These are phyloP conservation scores for Beris morrisii DNA, from an alignment of 2,888 invertebrate species.

Conservation along the genomic window DNA sequence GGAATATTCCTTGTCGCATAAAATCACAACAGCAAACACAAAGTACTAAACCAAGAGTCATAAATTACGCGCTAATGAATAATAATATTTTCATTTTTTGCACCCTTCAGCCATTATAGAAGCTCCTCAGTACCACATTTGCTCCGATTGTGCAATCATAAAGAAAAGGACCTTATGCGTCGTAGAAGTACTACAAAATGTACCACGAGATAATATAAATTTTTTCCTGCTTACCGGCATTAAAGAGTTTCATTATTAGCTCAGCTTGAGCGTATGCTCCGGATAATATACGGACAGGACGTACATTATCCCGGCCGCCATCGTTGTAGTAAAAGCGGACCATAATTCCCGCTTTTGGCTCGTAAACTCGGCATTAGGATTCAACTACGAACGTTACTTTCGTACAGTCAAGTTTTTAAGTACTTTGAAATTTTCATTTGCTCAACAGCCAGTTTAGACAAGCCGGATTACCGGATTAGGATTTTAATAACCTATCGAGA, in stretches of 20 bases:
- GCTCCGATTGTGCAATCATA: too few relatives aligned
- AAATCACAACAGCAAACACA: conserved; percentile 31
- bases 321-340: conserved; percentile 6
- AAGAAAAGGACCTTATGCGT: too few relatives aligned
- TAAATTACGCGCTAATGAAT: conserved; percentile 35
- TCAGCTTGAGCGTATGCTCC: conserved; percentile 9
- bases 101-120: conserved; percentile 20
- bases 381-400: background rate
- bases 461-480: too few relatives aligned
- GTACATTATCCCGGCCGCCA: background rate
- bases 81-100: conserved; percentile 28
- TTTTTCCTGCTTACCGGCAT: conserved; percentile 1
- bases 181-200: too few relatives aligned
- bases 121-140: background rate
- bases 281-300: background rate
- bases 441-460: too few relatives aligned
- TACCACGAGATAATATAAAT: background rate
- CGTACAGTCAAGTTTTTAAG: too few relatives aligned
- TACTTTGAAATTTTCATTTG: too few relatives aligned
- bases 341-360: conserved; percentile 19
- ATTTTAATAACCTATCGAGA: too few relatives aligned
- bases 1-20: conserved; percentile 13
- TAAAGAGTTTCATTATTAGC: conserved; percentile 22
- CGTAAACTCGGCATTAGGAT: conserved; percentile 14
- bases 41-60: conserved; percentile 30